A percentile compares a stretch with the other conserved stretches of the same genome.
Conservation (phyloP, 2,888 invertebrate genomes). For the Desoria tigrina region DNA sequence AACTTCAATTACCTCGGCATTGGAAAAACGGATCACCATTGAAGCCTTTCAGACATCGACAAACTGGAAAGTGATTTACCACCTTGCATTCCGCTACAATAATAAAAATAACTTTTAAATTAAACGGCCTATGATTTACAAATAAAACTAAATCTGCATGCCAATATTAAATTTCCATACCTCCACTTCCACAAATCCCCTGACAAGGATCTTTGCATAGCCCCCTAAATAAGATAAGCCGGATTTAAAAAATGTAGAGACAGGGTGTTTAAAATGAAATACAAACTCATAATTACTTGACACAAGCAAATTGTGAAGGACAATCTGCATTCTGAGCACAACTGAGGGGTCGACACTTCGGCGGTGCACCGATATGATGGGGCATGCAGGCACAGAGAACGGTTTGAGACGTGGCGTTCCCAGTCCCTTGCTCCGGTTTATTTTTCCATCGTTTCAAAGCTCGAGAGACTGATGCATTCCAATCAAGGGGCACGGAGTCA, state of each 20-base stretch:
- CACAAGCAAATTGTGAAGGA: conserved; percentile 52
- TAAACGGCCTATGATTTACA: not conserved
- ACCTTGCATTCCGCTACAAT: conserved; percentile 45
- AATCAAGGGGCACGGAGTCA: conserved; percentile 40
- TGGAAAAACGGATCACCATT: conserved; percentile 53
- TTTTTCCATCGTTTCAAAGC: conserved; percentile 47
- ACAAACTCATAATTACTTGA: conserved; percentile 42
- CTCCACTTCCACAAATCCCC: conserved; percentile 51
- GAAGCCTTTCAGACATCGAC: conserved; percentile 52
- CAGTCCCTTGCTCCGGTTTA: conserved; percentile 1
- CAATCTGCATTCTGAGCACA: conserved; percentile 52
- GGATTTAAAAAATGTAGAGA: too few relatives aligned
- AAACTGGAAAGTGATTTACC: conserved; percentile 52
- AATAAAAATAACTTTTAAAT: too few relatives aligned
- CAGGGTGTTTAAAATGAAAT: not conserved
- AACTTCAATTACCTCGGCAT: conserved; percentile 50
- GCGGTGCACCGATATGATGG: conserved; percentile 52
- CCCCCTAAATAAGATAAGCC: conserved; percentile 35
- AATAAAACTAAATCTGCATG: not conserved
- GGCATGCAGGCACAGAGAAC: conserved; percentile 52
- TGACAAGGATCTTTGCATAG: conserved; percentile 52
- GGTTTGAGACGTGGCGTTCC: conserved; percentile 39
- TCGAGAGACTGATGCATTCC: conserved; percentile 40
- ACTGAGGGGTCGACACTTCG: conserved; percentile 51
- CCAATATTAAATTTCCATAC: conserved; percentile 10